Base-by-base conservation (phyloP, 2,888 invertebrate species). In the Cataglyphis rosenhaueri region DNA sequence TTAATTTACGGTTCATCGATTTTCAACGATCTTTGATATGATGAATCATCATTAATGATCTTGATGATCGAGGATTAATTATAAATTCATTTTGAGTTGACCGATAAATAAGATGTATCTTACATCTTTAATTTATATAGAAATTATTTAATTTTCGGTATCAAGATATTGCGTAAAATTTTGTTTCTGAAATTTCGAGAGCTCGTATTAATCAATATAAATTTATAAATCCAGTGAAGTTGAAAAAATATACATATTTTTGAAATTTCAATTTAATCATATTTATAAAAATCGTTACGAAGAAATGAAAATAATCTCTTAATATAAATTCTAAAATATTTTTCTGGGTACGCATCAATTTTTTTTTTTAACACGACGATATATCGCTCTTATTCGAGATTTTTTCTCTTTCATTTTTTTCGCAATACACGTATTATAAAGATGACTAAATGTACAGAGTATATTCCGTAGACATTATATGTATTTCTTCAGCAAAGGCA, bases 71-170 rank as follows among this genome's bases (percentile, higher is more conserved):
- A 15, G 5, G 12, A 0, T 32, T 10, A 57, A 76, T 55, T 32
- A 35, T 3, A 44, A 59, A 5, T 65, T 8, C 3, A 32, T 32
- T 64, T 25, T 5, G 21, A 38, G 12, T 52, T 65, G 68, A 68
- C 41, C 44, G 78, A 70, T 79, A 59, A 78, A 68, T 41, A 79
- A 79, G 5, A n/a, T 41, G 21, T 12, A 12, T 68, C 18, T 10
- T 15, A 3, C n/a, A 66, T 29, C 18, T 25, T 52, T 52, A 29
- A 1, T 29, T 75, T 18, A 32, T 32, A n/a, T 32, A 15, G 18
- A 32, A 61, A 32, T 61, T 21, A 44, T 44, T 48, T 21, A n/a
- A 29, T n/a, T 6, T n/a, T 44, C 15, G 25, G 4, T 73, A n/a
- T 41, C 55, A 21, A 2, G 15, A 32, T 38, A 10, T 12, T 1